Percentiles rank a stretch among this genome's conserved stretches.
These are phyloP conservation scores for Timandra comae DNA, from an alignment of 2,888 invertebrate genomes.

Conservation along the genomic window DNA sequence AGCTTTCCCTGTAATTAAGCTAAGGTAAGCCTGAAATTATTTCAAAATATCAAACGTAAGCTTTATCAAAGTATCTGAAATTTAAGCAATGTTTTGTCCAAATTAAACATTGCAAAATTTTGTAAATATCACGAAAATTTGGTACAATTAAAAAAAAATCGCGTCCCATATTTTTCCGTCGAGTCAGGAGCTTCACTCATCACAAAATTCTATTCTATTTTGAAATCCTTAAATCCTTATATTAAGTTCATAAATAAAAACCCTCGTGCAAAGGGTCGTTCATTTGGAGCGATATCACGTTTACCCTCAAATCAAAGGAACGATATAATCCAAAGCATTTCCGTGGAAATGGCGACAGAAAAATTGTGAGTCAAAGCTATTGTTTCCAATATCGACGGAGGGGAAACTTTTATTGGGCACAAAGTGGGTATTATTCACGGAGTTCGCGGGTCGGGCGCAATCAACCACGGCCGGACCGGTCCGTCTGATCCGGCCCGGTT, in stretches of 20 bases:
- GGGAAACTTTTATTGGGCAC: conserved; percentile 72
- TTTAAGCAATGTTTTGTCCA: too few relatives aligned
- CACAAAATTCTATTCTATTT: conserved; percentile 5
- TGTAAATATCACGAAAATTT: too few relatives aligned
- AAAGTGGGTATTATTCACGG: conserved; percentile 73
- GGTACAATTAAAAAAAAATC: too few relatives aligned
- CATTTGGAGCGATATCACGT: conserved; percentile 63
- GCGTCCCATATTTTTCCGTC: too few relatives aligned
- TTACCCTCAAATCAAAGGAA: conserved; percentile 65
- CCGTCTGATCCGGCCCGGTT: conserved; percentile 3
- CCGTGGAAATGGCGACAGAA: conserved; percentile 48
- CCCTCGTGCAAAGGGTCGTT: conserved; percentile 29
- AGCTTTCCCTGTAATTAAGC: too few relatives aligned
- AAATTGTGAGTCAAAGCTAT: conserved; percentile 70
- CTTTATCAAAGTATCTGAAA: conserved; percentile 2
- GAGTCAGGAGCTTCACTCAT: too few relatives aligned
- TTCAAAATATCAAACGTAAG: not conserved
- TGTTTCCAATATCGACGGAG: conserved; percentile 70
- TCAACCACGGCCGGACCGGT: conserved; percentile 40
- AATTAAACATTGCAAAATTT: too few relatives aligned
- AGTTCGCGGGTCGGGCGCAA: conserved; percentile 63
- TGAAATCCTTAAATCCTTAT: conserved; percentile 9
- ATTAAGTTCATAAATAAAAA: conserved; percentile 32
- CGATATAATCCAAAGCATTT: conserved; percentile 59
- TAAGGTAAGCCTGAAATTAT: too few relatives aligned